Evolutionary conservation across 2,113 vertebrate genomes (phyloP), one percentile per base, ranked within the genome.

Genomic region (Dascyllus trimaculatus): DNA sequence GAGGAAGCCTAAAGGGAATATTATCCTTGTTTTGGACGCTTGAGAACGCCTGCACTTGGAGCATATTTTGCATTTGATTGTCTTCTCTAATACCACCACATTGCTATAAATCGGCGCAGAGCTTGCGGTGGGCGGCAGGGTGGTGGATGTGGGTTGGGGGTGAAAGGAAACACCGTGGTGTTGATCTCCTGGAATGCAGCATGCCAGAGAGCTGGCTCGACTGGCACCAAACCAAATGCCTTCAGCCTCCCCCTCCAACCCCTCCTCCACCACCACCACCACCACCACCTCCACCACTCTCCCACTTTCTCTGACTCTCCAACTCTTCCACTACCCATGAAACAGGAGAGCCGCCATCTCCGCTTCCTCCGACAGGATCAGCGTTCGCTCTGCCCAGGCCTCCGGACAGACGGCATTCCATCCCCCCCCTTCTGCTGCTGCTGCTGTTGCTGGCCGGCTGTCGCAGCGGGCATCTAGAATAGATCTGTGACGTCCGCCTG

Each of bases 211-310:
- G 82, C 91, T 90, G 90, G 89, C 89, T 94, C 78, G 69, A 87
- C 94, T 94, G 94, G 94, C 94, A 95, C 93, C 94, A 93, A 88
- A 94, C 89, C 89, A 93, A 93, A 95, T 94, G 90, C 90, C 88
- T 92, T 85, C 66, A 65, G 72, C 85, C 79, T 60, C 74, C 78
- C 85, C 76, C 63, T 74, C 81, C 88, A 80, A 4, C 48, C 59
- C 6, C 87, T 6, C 46, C 46, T 19, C 46, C 81, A 22, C 11
- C 21, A 38, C 68, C 78, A 84, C 74, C 54, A 32, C 65, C 56
- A 52, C 61, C 75, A 51, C 38, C 75, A 61, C 75, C 46, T 32
- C 82, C 49, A 68, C 78, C 88, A 57, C 70, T 79, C 66, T 60
- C 71, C 21, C 68, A 52, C 71, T 66, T 15, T 19, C 48, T 25